Evolutionary conservation across 2,888 invertebrate species (phyloP).

Genomic region (Vandiemenella viatica): DNA sequence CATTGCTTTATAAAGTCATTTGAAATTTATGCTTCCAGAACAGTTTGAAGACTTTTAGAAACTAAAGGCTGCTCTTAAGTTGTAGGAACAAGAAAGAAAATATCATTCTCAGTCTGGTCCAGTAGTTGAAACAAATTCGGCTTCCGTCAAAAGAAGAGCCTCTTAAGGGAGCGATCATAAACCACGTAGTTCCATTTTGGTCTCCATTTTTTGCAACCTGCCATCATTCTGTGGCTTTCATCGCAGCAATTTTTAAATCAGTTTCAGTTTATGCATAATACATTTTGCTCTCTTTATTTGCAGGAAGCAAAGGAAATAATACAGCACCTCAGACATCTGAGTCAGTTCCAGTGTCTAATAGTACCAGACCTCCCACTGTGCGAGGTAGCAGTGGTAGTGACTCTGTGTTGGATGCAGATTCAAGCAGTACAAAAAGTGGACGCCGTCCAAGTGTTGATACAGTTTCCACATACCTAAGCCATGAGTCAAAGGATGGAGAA

Average conservation of each 20-base stretch:
- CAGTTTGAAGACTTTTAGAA: too few species aligned
- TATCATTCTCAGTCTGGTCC: too few species aligned
- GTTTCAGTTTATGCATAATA: not conserved
- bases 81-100: too few species aligned
- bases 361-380: not conserved
- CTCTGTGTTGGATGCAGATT: slow-evolving; percentile 44
- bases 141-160: too few species aligned
- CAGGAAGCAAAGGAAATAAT: slow-evolving; percentile 9
- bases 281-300: not conserved
- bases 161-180: too few species aligned
- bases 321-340: not conserved
- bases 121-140: too few species aligned
- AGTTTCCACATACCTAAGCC: slow-evolving; percentile 76
- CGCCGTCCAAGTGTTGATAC: slow-evolving; percentile 74
- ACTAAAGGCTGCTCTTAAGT: too few species aligned
- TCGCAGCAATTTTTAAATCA: not conserved
- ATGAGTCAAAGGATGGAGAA: slow-evolving; percentile 48
- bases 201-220: too few species aligned
- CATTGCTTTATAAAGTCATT: too few species aligned
- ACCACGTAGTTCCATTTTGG: too few species aligned
- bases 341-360: not conserved
- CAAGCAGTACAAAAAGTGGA: slow-evolving; percentile 59
- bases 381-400: slow-evolving; percentile 3
- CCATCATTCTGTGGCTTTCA: too few species aligned
- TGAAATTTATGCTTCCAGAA: too few species aligned